phyloP scores from a whole-genome alignment of 2,113 vertebrate genomes.

The Tangachromis dhanisi region DNA sequence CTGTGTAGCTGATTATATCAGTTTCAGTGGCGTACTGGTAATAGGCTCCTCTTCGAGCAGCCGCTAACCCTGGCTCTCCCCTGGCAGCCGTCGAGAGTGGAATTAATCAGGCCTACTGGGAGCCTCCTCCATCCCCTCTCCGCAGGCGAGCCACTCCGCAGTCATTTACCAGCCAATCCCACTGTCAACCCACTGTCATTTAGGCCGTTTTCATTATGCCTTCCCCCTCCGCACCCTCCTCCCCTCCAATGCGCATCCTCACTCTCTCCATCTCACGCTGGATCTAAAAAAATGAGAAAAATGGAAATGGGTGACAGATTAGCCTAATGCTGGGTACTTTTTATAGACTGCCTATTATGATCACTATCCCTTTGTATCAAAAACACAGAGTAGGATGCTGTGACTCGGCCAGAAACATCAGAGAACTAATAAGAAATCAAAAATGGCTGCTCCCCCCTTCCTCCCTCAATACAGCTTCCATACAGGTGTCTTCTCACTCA shows the following conservation, averaged over 20 bases:
- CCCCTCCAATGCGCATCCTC: slow-evolving; percentile 3
- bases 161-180: slow-evolving; percentile 99
- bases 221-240: slow-evolving; percentile 59
- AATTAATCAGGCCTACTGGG: slow-evolving; percentile 99
- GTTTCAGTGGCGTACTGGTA: slow-evolving; percentile 90
- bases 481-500: slow-evolving; percentile 37
- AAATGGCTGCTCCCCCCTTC: not conserved
- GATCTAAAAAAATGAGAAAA: slow-evolving; percentile 57
- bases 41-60: slow-evolving; percentile 94
- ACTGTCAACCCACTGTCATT: slow-evolving; percentile 99
- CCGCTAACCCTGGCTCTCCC: slow-evolving; percentile 94
- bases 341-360: slow-evolving; percentile 77
- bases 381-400: slow-evolving; percentile 44
- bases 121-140: slow-evolving; percentile 88
- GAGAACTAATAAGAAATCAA: not conserved
- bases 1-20: slow-evolving; percentile 96
- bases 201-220: slow-evolving; percentile 96
- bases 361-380: slow-evolving; percentile 68
- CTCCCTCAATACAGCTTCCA: not conserved
- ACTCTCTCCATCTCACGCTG: slow-evolving; percentile 23
- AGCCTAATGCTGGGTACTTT: slow-evolving; percentile 84
- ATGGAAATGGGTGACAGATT: slow-evolving; percentile 89
- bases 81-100: slow-evolving; percentile 91
- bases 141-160: slow-evolving; percentile 93
- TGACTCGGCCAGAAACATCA: slow-evolving; percentile 53